These are phyloP conservation scores for Melipona bicolor DNA, from an alignment of 2,888 invertebrate genomes.

Conservation along the genomic window DNA sequence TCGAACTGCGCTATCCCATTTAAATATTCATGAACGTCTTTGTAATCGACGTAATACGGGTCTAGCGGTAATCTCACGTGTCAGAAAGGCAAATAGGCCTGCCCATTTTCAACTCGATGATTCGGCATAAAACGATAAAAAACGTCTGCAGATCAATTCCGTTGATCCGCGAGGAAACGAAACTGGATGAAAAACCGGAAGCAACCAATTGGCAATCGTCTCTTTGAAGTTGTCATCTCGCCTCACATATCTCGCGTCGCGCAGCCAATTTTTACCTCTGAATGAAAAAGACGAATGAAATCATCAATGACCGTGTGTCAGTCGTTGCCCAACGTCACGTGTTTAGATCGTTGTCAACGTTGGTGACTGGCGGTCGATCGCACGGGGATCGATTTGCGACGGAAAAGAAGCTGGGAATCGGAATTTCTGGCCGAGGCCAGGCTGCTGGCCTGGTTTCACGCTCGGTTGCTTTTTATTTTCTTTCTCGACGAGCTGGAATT, in stretches of 20 bases:
- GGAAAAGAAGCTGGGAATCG: background rate
- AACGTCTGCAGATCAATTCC: slow-evolving; percentile 37
- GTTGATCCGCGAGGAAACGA: slow-evolving; percentile 21
- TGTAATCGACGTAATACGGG: slow-evolving; percentile 73
- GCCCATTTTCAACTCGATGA: slow-evolving; percentile 57
- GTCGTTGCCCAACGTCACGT: no score
- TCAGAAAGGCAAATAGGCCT: slow-evolving; percentile 70
- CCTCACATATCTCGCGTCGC: no score
- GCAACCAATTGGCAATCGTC: no score
- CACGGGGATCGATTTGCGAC: slow-evolving; percentile 31
- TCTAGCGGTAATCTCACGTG: slow-evolving; percentile 70
- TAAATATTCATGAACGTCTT: slow-evolving; percentile 75
- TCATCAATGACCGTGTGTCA: no score
- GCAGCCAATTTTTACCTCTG: no score
- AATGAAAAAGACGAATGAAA: no score
- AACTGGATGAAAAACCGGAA: no score
- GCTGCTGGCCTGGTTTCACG: background rate
- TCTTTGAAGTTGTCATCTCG: no score
- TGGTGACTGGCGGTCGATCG: background rate
- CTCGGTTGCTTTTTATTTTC: slow-evolving; percentile 58
- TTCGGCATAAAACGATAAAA: background rate
- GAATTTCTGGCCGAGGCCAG: background rate
- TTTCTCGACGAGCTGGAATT: slow-evolving; percentile 54
- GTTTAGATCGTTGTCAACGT: no score
- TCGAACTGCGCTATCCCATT: slow-evolving; percentile 71